Evolutionary conservation across 2,797 vertebrate species (phyloP).

Genomic region (Manis crassicaudata): DNA sequence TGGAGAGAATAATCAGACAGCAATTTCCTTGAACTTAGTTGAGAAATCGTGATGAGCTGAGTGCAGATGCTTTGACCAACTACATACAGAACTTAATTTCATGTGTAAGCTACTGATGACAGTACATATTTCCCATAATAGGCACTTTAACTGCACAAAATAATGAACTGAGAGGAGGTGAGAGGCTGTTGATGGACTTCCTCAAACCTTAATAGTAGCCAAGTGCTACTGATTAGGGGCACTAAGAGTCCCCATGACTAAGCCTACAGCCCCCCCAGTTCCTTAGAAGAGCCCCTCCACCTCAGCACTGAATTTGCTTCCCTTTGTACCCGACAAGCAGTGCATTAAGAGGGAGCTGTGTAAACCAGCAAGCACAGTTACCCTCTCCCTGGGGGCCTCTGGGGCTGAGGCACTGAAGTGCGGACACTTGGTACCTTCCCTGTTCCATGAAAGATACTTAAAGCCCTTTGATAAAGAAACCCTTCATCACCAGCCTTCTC

Average conservation of each 20-base stretch:
- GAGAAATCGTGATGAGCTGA: slow-evolving; percentile 67
- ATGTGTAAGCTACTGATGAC: slow-evolving; percentile 51
- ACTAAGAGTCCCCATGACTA: slow-evolving; percentile 13
- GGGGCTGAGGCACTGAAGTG: not conserved
- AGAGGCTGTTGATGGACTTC: slow-evolving; percentile 62
- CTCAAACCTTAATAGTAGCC: slow-evolving; percentile 37
- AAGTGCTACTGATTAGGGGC: slow-evolving; percentile 55
- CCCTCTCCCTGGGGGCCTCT: not conserved
- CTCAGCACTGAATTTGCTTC: not conserved
- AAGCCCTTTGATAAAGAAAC: slow-evolving; percentile 20
- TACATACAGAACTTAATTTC: slow-evolving; percentile 62
- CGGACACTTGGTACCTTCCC: not conserved
- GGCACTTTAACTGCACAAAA: slow-evolving; percentile 45
- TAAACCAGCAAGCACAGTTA: not conserved
- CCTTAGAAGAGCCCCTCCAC: slow-evolving; percentile 9
- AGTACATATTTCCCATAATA: slow-evolving; percentile 51
- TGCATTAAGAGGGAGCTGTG: not conserved
- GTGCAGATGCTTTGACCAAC: slow-evolving; percentile 49
- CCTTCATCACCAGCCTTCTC: not conserved
- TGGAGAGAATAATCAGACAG: slow-evolving; percentile 70
- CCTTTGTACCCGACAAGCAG: slow-evolving; percentile 10
- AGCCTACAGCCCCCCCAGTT: slow-evolving; percentile 38
- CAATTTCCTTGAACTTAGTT: slow-evolving; percentile 66
- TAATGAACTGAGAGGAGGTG: slow-evolving; percentile 68
- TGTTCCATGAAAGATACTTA: slow-evolving; percentile 38